Evolutionary conservation across 2,113 vertebrate species (phyloP), one percentile per base, ranked within the genome.

Genomic region (Apteryx mantelli): DNA sequence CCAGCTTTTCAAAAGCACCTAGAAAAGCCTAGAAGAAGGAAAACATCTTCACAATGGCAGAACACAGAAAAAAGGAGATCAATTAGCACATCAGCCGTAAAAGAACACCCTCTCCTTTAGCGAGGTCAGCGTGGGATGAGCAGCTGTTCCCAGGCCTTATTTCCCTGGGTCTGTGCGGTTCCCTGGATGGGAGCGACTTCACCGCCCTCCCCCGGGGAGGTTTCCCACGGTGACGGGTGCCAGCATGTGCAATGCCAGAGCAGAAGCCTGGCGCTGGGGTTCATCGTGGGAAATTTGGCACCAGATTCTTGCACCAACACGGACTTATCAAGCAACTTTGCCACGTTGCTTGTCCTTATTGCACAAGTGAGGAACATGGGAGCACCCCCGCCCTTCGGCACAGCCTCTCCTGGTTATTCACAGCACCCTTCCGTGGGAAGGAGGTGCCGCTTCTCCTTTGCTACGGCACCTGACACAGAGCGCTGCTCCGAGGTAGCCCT

Each of bases 321-420:
- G 7, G 36, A 17, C 15, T 65, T 10, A 18, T 38, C 71, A 14
- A 30, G 14, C 5, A 4, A 15, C 74, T 34, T 26, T 5, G 50
- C 18, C 1, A 0, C 2, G 12, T 6, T 48, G 7, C 68, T 46
- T 30, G 1, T 56, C 89, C 19, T 9, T 80, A 9, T 11, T 2
- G 1, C 6, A 30, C 58, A 50, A 32, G 46, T 0, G 18, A 50
- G 46, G 75, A 81, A 9, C 2, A 38, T 1, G 5, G 11, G 44
- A 28, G 63, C 7, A 0, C 9, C 5, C 4, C 36, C 25, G 58
- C 52, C 42, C 56, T 16, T 32, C 42, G 1, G 1, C 2, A 1
- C 53, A 36, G 46, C 58, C 34, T 17, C 58, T 55, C 42, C 46
- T 18, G 1, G 22, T 55, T 71, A 44, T 38, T 91, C 73, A 34